phyloP scores from a whole-genome alignment of 2,797 vertebrate genomes.

The Limosa lapponica region DNA sequence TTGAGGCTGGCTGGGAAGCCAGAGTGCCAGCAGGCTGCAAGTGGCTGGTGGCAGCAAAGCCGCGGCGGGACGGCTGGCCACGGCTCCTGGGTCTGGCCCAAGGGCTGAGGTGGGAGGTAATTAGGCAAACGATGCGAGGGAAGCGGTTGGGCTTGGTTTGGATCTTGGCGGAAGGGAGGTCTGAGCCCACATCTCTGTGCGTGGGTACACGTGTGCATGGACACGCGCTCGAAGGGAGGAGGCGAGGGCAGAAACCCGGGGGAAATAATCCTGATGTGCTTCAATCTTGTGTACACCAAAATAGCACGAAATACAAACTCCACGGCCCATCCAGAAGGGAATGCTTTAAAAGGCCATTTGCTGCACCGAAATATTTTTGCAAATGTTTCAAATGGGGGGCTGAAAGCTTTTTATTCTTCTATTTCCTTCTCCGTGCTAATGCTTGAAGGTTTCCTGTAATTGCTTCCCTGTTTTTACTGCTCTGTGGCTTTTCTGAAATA shows the following conservation, averaged over 20 bases:
- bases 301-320: not conserved
- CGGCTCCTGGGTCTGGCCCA: not conserved
- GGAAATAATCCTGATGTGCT: not conserved
- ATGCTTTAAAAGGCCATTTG: conserved; percentile 1
- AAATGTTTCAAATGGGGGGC: not conserved
- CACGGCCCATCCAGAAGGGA: not conserved
- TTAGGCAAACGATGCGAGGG: rapidly evolving
- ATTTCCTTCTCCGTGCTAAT: conserved; percentile 23
- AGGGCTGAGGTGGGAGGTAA: not conserved
- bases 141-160: not conserved
- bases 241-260: rapidly evolving
- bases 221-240: rapidly evolving
- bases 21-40: rapidly evolving
- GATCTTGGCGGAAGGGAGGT: not conserved
- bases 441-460: conserved; percentile 47
- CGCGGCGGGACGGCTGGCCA: rapidly evolving
- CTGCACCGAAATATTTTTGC: not conserved
- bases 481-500: conserved; percentile 53
- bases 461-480: conserved; percentile 52
- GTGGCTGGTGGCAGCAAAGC: not conserved
- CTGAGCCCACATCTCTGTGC: rapidly evolving
- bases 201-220: rapidly evolving
- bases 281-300: rapidly evolving
- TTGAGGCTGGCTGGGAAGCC: not conserved
- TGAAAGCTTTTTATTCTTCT: conserved; percentile 42